Conservation (phyloP, 1,140 invertebrate genomes). For the Linepithema humile region DNA sequence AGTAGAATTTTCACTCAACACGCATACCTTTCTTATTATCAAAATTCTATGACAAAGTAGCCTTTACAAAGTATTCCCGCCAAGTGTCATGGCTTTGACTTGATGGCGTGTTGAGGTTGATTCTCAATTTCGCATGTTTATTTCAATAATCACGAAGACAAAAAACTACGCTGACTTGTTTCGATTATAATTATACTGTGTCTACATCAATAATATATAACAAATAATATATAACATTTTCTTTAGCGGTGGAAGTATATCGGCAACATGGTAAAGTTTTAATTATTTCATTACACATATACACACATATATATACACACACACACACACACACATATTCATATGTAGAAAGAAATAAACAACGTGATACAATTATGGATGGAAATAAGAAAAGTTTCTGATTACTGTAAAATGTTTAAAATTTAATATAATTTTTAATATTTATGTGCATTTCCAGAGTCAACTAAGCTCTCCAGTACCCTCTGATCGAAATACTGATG, state of each 20-base stretch:
- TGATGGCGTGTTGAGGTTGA: background rate
- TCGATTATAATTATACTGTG: background rate
- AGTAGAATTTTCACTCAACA: background rate
- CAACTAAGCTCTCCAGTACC: constrained; percentile 73
- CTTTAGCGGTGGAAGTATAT: background rate
- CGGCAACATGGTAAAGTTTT: constrained; percentile 20
- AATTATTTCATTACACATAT: background rate
- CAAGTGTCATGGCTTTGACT: background rate
- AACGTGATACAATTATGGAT: background rate
- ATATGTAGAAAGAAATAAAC: background rate
- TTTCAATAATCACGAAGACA: background rate
- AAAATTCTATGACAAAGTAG: background rate
- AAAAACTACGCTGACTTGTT: background rate
- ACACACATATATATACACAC: background rate
- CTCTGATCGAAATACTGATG: constrained; percentile 74
- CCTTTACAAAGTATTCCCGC: constrained; percentile 39
- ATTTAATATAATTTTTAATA: constrained; percentile 31
- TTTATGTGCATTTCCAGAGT: constrained; percentile 68
- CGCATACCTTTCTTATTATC: background rate
- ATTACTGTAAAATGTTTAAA: background rate
- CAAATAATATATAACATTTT: background rate
- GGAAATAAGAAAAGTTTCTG: background rate
- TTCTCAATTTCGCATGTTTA: background rate
- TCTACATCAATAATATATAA: background rate
- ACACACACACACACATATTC: too few relatives aligned